These are phyloP conservation scores for Scolopax mira DNA, from an alignment of 2,113 vertebrate genomes.

Conservation along the genomic window DNA sequence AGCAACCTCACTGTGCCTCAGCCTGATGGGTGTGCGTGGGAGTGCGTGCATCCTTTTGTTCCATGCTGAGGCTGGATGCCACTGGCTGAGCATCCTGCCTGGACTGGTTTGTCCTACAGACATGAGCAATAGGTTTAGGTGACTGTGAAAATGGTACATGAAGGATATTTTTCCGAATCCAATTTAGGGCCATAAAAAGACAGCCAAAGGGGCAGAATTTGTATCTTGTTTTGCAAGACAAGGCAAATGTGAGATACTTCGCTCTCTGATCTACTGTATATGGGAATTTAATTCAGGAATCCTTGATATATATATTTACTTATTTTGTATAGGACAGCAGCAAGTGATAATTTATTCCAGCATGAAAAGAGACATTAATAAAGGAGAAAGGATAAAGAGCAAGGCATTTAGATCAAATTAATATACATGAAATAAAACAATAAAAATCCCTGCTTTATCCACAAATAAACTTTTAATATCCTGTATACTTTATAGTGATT, in stretches of 20 bases:
- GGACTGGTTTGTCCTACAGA: slow-evolving; percentile 12
- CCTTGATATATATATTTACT: slow-evolving; percentile 8
- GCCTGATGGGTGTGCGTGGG: slow-evolving; percentile 49
- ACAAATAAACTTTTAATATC: slow-evolving; percentile 26
- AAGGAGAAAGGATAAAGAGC: slow-evolving; percentile 25
- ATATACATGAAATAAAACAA: slow-evolving; percentile 12
- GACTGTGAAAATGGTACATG: slow-evolving; percentile 29
- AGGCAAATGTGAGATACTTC: neutral
- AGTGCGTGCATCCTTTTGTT: slow-evolving; percentile 47
- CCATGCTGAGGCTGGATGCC: slow-evolving; percentile 57
- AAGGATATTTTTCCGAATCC: neutral
- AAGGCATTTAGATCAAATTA: slow-evolving; percentile 40
- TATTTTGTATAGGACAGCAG: slow-evolving; percentile 17
- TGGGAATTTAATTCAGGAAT: slow-evolving; percentile 14
- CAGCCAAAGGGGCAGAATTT: neutral
- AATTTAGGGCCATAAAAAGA: neutral
- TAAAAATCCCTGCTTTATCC: neutral
- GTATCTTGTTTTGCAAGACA: neutral
- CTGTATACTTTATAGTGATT: neutral
- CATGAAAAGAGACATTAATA: slow-evolving; percentile 20
- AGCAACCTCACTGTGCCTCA: slow-evolving; percentile 54
- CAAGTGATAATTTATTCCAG: slow-evolving; percentile 36
- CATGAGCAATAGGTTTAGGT: neutral
- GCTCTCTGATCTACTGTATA: neutral
- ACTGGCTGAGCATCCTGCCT: slow-evolving; percentile 37